phyloP scores from a whole-genome alignment of 2,888 invertebrate genomes.

The Rhabditophanes sp. region DNA sequence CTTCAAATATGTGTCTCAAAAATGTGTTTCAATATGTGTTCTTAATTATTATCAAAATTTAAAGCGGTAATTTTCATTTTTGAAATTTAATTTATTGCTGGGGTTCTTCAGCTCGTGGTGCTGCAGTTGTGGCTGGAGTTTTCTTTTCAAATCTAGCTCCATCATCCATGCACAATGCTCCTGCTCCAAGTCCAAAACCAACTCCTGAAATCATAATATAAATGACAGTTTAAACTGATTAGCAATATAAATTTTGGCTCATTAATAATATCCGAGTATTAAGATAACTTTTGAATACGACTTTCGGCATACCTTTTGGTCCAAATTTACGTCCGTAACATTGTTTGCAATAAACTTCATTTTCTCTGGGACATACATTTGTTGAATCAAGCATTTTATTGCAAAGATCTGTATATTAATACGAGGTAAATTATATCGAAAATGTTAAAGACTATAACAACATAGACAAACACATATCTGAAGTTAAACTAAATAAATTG shows the following conservation, averaged over 20 bases:
- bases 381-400: conserved; percentile 83
- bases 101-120: conserved; percentile 1
- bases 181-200: conserved; percentile 94
- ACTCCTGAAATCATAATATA: too few species aligned
- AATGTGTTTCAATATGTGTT: too few species aligned
- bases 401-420: conserved; percentile 56
- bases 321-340: conserved; percentile 96
- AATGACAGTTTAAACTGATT: too few species aligned
- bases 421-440: conserved; percentile 5
- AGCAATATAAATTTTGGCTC: too few species aligned
- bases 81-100: conserved; percentile 1
- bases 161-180: conserved; percentile 83
- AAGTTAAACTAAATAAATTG: conserved; percentile 2
- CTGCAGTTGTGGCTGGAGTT: conserved; percentile 1
- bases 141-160: conserved; percentile 64
- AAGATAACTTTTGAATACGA: too few species aligned
- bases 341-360: conserved; percentile 77
- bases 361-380: conserved; percentile 81
- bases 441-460: conserved; percentile 6
- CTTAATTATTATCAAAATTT: too few species aligned
- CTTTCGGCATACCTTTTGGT: too few species aligned
- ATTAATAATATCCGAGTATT: too few species aligned
- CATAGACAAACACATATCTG: conserved; percentile 4
- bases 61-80: too few species aligned
- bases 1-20: too few species aligned